Percentiles rank a stretch among this genome's conserved stretches.
Evolutionary conservation across 2,888 invertebrate species (phyloP).

Genomic region (Frankliniella intonsa): DNA sequence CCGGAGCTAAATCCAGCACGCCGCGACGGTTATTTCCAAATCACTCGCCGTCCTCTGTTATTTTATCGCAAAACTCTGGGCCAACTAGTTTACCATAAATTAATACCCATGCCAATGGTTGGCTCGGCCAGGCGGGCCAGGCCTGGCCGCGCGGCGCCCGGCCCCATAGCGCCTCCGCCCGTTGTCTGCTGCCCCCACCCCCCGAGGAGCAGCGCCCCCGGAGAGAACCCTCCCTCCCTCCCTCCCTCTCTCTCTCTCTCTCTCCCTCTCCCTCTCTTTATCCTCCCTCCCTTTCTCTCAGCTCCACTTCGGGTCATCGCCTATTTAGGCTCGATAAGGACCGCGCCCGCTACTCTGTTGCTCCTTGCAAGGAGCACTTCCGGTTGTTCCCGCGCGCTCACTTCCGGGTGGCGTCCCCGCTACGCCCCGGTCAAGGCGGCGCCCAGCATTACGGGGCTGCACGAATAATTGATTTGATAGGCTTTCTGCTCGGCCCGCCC

Average conservation of each 20-base stretch:
- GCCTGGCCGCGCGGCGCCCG: not conserved
- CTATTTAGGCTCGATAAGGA: not conserved
- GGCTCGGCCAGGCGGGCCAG: not conserved
- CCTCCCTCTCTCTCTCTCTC: too few species aligned
- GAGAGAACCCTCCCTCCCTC: too few species aligned
- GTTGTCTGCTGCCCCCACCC: not conserved
- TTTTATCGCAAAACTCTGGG: slow-evolving; percentile 13
- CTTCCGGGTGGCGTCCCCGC: not conserved
- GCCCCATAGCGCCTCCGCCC: not conserved
- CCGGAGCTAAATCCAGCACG: too few species aligned
- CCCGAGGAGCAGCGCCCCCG: not conserved
- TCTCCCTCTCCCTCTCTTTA: too few species aligned
- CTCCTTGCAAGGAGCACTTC: not conserved
- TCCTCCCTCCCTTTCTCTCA: too few species aligned
- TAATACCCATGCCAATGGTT: slow-evolving; percentile 17
- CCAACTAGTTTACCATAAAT: slow-evolving; percentile 23
- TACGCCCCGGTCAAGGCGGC: not conserved
- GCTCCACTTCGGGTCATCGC: not conserved
- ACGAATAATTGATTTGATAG: slow-evolving; percentile 14
- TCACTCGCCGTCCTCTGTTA: not conserved
- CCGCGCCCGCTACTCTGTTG: not conserved
- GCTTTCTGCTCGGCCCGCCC: not conserved
- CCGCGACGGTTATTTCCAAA: not conserved
- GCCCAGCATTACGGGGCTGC: not conserved
- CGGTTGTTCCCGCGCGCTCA: not conserved